Evolutionary conservation across 2,888 invertebrate genomes (phyloP).

Genomic region (Orthosia incerta): DNA sequence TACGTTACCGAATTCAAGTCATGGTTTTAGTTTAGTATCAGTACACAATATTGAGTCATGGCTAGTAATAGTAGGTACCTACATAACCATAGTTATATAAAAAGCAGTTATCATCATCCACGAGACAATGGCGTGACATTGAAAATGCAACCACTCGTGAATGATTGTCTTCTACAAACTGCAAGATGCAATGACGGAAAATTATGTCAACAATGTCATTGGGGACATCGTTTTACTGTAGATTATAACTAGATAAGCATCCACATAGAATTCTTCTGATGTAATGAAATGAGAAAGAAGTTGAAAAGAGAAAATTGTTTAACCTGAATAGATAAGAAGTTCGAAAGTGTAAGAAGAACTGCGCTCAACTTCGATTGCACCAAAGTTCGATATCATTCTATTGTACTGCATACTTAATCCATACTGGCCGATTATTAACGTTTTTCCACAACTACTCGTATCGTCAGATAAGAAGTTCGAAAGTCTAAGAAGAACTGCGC

Average conservation of each 20-base stretch:
- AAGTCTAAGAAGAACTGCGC: too few species aligned
- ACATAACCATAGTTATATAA: slow-evolving; percentile 49
- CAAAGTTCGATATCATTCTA: background rate
- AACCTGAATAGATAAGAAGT: too few species aligned
- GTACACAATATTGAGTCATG: slow-evolving; percentile 16
- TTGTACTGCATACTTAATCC: background rate
- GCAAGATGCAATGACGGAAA: slow-evolving; percentile 72
- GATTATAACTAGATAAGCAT: slow-evolving; percentile 29
- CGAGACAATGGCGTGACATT: slow-evolving; percentile 84
- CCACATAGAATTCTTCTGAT: background rate
- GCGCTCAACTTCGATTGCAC: background rate
- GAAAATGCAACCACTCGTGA: slow-evolving; percentile 78
- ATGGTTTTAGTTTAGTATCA: background rate
- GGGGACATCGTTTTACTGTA: slow-evolving; percentile 40
- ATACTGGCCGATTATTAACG: too few species aligned
- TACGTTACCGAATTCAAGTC: background rate
- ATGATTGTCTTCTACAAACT: slow-evolving; percentile 68
- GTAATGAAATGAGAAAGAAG: background rate
- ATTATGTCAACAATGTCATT: slow-evolving; percentile 57
- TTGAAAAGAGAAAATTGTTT: background rate
- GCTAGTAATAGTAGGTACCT: slow-evolving; percentile 10
- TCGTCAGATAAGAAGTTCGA: too few species aligned
- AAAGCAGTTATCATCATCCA: slow-evolving; percentile 68
- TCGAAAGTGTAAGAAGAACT: too few species aligned
- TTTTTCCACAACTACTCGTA: too few species aligned